Evolutionary conservation across 2,888 invertebrate genomes (phyloP), one percentile per base, ranked within the genome.

Genomic region (Dorcus hopei): DNA sequence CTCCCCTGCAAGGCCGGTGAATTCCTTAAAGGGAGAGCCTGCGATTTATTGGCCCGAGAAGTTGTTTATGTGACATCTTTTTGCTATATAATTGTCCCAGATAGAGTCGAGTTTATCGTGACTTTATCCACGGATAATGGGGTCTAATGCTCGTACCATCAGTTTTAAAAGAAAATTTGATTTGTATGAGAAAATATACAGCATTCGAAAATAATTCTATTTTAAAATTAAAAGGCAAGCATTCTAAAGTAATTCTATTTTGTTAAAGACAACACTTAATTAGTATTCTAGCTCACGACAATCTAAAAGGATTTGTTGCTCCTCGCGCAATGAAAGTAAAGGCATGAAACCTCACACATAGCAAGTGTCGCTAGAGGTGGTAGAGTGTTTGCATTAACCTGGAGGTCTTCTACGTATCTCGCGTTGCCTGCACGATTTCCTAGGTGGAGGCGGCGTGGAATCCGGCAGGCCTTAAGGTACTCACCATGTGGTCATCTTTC

Each of bases 401-500:
- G 11, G 42, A 16, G 42, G 11, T 16, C 42, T 42, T 42, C 42
- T 42, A 7, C 42, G 42, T 42, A 42, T 42, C 42, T 42, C 19
- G 19, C 19, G 19, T 19, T 19, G 3, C 58, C 58, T 54, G 57
- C 52, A 61, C 61, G 63, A 60, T 58, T 65, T 65, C 63, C 61
- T 59, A 53, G 63, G 50, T 58, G 59, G 57, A 63, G 65, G 65
- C 62, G 64, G 62, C 54, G 51, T 61, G 65, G 65, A 67, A 65
- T 65, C 65, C 64, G 67, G 67, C 63, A 67, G 65, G 59, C 65
- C 64, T 58, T 57, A 54, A 63, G 64, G 57, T 57, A 58, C 54
- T 49, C 53, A 53, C 43, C 54, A 57, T 59, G 59, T 59, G 62
- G 58, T 49, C 58, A 9, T 42, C 42, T 42, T 9, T 42, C 11